Base-by-base conservation (phyloP, 2,113 vertebrate species). In the Entomyzon cyanotis region DNA sequence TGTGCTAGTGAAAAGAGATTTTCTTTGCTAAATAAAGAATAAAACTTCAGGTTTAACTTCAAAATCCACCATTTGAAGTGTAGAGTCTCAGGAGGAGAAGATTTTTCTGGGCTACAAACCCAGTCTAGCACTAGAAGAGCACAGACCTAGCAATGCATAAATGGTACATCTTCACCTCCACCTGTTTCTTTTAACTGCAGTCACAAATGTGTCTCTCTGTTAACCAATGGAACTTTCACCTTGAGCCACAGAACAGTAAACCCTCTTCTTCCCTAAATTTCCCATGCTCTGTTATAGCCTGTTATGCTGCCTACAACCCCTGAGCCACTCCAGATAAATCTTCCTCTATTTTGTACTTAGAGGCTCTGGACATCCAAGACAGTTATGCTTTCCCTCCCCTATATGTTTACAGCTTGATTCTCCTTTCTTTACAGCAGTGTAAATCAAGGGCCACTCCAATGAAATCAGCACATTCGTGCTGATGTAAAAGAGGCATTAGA, bases 241-340 rank as follows among this genome's bases (percentile, higher is more conserved):
- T 84, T 59, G 35, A 91, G 78, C 50, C 52, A 65, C 1, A 5
- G 71, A 88, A 78, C 27, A 88, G 31, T 47, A 92, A 86, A 77
- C 82, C 64, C 64, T 5, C 16, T 3, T 30, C 67, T 63, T 93
- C 70, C 85, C 88, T 70, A 53, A 71, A 78, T 84, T 88, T 56
- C 56, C 90, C 15, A 41, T 18, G 64, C 92, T 92, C 83, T 0
- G 8, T 64, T 92, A 89, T 19, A 93, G 71, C 67, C 67, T 91
- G 31, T 91, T 94, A 70, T 11, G 21, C 70, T 63, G 64, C 75
- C 83, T 86, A 49, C 83, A 92, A 56, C 35, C 90, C 82, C 68
- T 63, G 52, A 84, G 71, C 76, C 69, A 62, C 83, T 68, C 55
- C 42, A 74, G 92, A 86, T 96, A 95, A 96, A 94, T 96, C 86